phyloP scores from a whole-genome alignment of 2,888 invertebrate species.

The Holacanthella duospinosa region DNA sequence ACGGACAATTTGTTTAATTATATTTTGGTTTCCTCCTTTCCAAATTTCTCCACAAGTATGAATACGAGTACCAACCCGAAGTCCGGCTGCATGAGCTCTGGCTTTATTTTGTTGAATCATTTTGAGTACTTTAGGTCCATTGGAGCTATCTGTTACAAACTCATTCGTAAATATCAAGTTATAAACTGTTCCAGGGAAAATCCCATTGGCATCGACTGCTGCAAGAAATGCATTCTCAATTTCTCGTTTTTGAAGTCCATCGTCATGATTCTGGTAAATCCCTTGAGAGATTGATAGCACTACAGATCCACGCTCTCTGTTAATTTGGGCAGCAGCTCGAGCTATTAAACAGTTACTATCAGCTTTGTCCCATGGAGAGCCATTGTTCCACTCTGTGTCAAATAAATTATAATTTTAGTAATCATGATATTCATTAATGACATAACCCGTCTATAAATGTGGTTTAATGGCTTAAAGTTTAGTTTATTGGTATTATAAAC shows the following conservation, averaged over 20 bases:
- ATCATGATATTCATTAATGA: too few relatives aligned
- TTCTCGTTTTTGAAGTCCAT: slow-evolving; percentile 21
- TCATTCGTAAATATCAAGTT: slow-evolving; percentile 34
- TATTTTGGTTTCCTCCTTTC: slow-evolving; percentile 22
- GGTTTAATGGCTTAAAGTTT: neutral
- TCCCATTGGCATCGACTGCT: slow-evolving; percentile 29
- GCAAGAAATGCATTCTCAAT: slow-evolving; percentile 34
- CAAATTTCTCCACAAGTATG: slow-evolving; percentile 31
- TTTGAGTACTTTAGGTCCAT: slow-evolving; percentile 21
- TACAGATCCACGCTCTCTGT: slow-evolving; percentile 17
- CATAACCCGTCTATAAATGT: too few relatives aligned
- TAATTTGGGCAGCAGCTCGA: slow-evolving; percentile 31
- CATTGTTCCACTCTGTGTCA: slow-evolving; percentile 28
- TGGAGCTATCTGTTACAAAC: slow-evolving; percentile 17
- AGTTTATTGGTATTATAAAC: neutral
- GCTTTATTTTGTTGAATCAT: slow-evolving; percentile 29
- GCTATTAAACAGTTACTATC: slow-evolving; percentile 30
- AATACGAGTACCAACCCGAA: slow-evolving; percentile 29
- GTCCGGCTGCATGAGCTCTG: slow-evolving; percentile 18
- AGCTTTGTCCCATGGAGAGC: slow-evolving; percentile 29
- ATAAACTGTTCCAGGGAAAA: slow-evolving; percentile 29
- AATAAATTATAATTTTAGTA: too few relatives aligned
- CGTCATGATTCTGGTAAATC: slow-evolving; percentile 23
- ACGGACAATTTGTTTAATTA: slow-evolving; percentile 25
- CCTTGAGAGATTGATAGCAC: slow-evolving; percentile 30